A percentile compares a stretch with the other conserved stretches of the same genome.
Evolutionary conservation across 2,888 invertebrate genomes (phyloP).

Genomic region (Protophormia terraenovae): DNA sequence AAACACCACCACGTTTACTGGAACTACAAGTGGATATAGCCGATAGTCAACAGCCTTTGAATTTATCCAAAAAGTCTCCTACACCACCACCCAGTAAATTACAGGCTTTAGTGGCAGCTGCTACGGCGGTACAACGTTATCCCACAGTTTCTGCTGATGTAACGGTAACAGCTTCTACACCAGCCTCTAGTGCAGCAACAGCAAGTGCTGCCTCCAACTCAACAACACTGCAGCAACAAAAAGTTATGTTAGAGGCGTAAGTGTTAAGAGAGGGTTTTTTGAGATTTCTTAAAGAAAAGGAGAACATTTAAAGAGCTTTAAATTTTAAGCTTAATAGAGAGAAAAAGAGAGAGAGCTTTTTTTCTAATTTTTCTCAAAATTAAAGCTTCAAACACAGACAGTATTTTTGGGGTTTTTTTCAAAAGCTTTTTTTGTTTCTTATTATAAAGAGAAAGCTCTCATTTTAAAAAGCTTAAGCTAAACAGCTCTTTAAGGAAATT

Average conservation of each 20-base stretch:
- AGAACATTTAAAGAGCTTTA: neutral
- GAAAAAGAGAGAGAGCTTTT: no score
- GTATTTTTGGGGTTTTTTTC: no score
- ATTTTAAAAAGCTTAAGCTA: neutral
- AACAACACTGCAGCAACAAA: constrained; percentile 81
- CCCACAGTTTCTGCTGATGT: constrained; percentile 80
- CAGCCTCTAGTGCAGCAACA: constrained; percentile 62
- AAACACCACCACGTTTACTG: constrained; percentile 82
- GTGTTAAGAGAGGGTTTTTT: constrained; percentile 64
- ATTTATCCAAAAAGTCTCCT: constrained; percentile 93
- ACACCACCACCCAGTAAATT: constrained; percentile 86
- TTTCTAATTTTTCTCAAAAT: no score
- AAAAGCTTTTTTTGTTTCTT: no score
- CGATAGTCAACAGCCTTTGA: constrained; percentile 91
- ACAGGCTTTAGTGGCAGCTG: constrained; percentile 78
- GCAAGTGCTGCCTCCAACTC: constrained; percentile 66
- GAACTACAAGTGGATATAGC: constrained; percentile 93
- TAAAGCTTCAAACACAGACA: no score
- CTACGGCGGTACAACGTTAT: constrained; percentile 78
- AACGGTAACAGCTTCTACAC: constrained; percentile 78
- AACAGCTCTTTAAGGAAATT: no score
- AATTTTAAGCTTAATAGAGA: neutral
- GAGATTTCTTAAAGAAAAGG: neutral
- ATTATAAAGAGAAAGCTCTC: no score
- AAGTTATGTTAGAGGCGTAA: constrained; percentile 86